Conservation (phyloP, 2,888 invertebrate species). For the Clanis bilineata region DNA sequence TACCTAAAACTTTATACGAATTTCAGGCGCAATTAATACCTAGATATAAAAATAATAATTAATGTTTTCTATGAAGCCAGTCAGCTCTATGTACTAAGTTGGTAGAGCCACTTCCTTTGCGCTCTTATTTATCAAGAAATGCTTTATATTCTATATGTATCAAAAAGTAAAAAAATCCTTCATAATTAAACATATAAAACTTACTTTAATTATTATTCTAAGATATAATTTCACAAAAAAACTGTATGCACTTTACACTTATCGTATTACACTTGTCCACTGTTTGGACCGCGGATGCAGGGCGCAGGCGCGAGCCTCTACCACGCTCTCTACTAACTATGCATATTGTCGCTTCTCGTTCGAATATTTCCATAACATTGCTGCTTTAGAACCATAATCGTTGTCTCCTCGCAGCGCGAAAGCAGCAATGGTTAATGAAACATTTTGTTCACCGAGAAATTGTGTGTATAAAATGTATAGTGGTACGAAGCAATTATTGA, state of each 20-base stretch:
- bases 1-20: too few species aligned
- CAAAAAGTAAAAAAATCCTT: conserved; percentile 1
- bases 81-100: too few species aligned
- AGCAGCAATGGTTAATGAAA: conserved; percentile 36
- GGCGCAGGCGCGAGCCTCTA: conserved; percentile 66
- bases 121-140: too few species aligned
- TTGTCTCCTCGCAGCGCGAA: conserved; percentile 13
- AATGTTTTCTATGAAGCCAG: too few species aligned
- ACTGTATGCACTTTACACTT: conserved; percentile 65
- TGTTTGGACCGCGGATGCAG: conserved; percentile 67
- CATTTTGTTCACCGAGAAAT: background rate
- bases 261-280: conserved; percentile 66
- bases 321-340: conserved; percentile 44
- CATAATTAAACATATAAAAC: conserved; percentile 34
- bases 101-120: too few species aligned
- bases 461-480: conserved; percentile 18
- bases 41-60: too few species aligned
- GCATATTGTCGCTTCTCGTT: background rate
- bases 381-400: conserved; percentile 21
- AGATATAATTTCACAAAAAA: conserved; percentile 49
- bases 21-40: too few species aligned
- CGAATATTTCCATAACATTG: conserved; percentile 35
- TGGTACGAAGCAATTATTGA: conserved; percentile 61
- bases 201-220: conserved; percentile 57
- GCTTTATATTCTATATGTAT: background rate